Evolutionary conservation across 2,888 invertebrate genomes (phyloP).

Genomic region (Drosophila buzzatii): DNA sequence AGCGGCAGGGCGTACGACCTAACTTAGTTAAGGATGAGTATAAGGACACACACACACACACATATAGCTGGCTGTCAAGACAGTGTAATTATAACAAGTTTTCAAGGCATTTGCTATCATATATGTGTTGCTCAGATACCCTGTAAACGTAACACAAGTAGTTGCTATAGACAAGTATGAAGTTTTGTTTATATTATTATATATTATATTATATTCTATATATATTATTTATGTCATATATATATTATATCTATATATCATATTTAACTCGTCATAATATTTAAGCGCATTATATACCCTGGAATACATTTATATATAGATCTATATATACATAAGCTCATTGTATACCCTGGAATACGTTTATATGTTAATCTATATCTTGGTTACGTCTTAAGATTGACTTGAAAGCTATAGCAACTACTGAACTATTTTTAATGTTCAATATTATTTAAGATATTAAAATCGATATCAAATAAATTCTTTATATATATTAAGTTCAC

Average conservation of each 20-base stretch:
- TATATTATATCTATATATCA: too few species aligned
- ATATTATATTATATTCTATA: too few species aligned
- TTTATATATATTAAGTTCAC: neutral
- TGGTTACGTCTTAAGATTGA: too few species aligned
- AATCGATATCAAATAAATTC: too few species aligned
- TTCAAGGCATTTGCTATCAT: conserved; percentile 65
- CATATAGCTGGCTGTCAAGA: conserved; percentile 38
- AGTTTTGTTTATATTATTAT: too few species aligned
- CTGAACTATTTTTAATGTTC: too few species aligned
- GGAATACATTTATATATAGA: neutral
- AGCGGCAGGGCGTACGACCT: conserved; percentile 5
- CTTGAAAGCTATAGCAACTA: too few species aligned
- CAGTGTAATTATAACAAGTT: conserved; percentile 78
- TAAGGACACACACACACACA: conserved; percentile 21
- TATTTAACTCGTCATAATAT: neutral
- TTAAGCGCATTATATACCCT: neutral
- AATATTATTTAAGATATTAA: too few species aligned
- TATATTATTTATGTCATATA: neutral
- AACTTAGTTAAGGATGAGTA: conserved; percentile 40
- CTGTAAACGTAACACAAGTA: conserved; percentile 1
- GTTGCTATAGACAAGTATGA: too few species aligned
- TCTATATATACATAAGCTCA: too few species aligned
- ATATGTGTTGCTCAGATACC: conserved; percentile 23
- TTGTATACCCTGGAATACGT: too few species aligned
- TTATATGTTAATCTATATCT: too few species aligned